Evolutionary conservation across 2,113 vertebrate species (phyloP).

Genomic region (Toxotes chatareus): DNA sequence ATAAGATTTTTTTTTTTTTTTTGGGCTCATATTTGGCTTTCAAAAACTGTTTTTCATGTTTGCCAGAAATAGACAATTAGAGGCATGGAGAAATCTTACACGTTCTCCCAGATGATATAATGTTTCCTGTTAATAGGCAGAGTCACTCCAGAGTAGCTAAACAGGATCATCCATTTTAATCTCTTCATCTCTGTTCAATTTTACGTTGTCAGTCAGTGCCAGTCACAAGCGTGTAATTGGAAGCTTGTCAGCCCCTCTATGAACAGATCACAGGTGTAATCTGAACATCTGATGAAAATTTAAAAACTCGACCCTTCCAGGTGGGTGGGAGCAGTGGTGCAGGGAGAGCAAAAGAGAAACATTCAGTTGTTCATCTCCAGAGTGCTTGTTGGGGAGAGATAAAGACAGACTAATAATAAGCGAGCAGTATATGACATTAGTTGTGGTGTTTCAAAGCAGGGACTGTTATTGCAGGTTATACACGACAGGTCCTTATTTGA

Average conservation of each 20-base stretch:
- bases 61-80: not conserved
- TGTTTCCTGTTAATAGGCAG: not conserved
- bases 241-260: not conserved
- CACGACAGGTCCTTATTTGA: constrained; percentile 14
- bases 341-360: not conserved
- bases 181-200: constrained; percentile 10
- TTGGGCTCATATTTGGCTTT: constrained; percentile 1
- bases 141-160: not conserved
- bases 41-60: not conserved
- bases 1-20: not conserved
- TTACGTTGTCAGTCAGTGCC: not conserved
- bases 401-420: constrained; percentile 17
- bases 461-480: constrained; percentile 26
- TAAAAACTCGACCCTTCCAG: constrained; percentile 23
- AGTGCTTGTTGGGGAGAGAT: not conserved
- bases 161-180: constrained; percentile 27
- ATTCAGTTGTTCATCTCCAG: not conserved
- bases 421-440: not conserved
- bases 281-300: constrained; percentile 32
- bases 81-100: not conserved
- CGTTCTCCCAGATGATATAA: not conserved
- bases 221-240: constrained; percentile 22
- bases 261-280: constrained; percentile 50
- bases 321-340: not conserved
- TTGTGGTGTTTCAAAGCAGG: constrained; percentile 10